A percentile compares a stretch with the other conserved stretches of the same genome.
phyloP scores from a whole-genome alignment of 1,140 invertebrate species.

The Drosophila rufa region DNA sequence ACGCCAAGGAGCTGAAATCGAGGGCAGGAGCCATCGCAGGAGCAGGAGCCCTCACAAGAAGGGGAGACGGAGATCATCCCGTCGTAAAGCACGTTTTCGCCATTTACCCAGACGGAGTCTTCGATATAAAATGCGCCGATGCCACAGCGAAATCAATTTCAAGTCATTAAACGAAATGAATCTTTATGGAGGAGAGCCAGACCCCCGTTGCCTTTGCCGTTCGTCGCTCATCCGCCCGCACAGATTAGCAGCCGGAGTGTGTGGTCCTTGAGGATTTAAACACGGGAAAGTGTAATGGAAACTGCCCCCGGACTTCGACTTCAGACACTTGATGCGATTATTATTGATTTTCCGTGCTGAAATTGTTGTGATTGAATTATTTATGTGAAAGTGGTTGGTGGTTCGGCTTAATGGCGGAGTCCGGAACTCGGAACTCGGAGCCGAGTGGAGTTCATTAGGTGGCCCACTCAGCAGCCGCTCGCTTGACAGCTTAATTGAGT shows the following conservation, averaged over 20 bases:
- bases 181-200: slow-evolving; percentile 64
- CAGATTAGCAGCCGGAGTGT: slow-evolving; percentile 56
- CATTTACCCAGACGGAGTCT: slow-evolving; percentile 63
- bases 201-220: not conserved
- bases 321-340: slow-evolving; percentile 65
- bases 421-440: no score
- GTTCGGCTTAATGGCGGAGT: slow-evolving; percentile 20
- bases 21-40: slow-evolving; percentile 2
- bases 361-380: slow-evolving; percentile 72
- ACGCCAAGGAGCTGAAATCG: slow-evolving; percentile 46
- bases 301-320: slow-evolving; percentile 16
- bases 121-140: slow-evolving; percentile 68
- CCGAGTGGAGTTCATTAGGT: slow-evolving; percentile 46
- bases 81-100: slow-evolving; percentile 79
- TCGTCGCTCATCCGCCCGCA: slow-evolving; percentile 18
- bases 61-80: slow-evolving; percentile 55
- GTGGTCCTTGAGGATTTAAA: slow-evolving; percentile 59
- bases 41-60: slow-evolving; percentile 9
- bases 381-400: slow-evolving; percentile 44
- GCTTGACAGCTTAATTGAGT: slow-evolving; percentile 56
- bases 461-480: slow-evolving; percentile 23
- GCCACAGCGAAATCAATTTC: slow-evolving; percentile 83
- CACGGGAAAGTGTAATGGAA: slow-evolving; percentile 54
- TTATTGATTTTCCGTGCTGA: slow-evolving; percentile 72
- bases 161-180: slow-evolving; percentile 85